phyloP scores from a whole-genome alignment of 2,888 invertebrate species.

The Acronicta leporina region DNA sequence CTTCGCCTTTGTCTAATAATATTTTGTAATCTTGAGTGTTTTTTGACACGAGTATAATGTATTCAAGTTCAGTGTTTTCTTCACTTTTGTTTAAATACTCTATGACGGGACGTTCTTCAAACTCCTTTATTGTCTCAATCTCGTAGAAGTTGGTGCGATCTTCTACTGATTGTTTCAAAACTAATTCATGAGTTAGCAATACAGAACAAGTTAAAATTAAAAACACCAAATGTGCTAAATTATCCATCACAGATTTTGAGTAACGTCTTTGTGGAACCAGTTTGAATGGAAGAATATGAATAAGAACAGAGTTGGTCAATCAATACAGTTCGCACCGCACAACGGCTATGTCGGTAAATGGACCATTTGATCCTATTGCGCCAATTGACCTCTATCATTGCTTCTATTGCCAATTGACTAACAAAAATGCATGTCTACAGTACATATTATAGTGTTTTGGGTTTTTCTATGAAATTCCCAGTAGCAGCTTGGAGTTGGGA shows the following conservation, averaged over 20 bases:
- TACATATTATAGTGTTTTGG: conserved; percentile 13
- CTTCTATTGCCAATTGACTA: conserved; percentile 53
- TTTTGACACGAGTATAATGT: conserved; percentile 51
- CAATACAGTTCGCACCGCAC: conserved; percentile 48
- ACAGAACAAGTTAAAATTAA: conserved; percentile 33
- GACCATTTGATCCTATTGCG: conserved; percentile 69
- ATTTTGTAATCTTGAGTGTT: conserved; percentile 40
- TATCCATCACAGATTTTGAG: conserved; percentile 37
- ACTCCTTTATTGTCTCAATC: conserved; percentile 49
- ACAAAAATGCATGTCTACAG: conserved; percentile 40
- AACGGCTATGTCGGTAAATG: conserved; percentile 52
- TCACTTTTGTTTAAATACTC: conserved; percentile 48
- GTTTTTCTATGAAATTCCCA: too few species aligned
- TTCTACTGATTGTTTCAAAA: conserved; percentile 41
- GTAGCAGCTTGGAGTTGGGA: too few species aligned
- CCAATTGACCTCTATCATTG: conserved; percentile 70
- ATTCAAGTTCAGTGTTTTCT: conserved; percentile 44
- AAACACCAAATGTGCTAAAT: conserved; percentile 18
- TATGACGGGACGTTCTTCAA: conserved; percentile 48
- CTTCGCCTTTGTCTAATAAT: conserved; percentile 32
- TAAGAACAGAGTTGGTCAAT: conserved; percentile 46
- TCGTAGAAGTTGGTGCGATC: conserved; percentile 52
- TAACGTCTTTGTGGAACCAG: conserved; percentile 42
- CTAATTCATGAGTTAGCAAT: conserved; percentile 40
- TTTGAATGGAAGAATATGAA: conserved; percentile 43